phyloP scores from a whole-genome alignment of 2,797 vertebrate genomes.

The Phrynocephalus vlangalii region DNA sequence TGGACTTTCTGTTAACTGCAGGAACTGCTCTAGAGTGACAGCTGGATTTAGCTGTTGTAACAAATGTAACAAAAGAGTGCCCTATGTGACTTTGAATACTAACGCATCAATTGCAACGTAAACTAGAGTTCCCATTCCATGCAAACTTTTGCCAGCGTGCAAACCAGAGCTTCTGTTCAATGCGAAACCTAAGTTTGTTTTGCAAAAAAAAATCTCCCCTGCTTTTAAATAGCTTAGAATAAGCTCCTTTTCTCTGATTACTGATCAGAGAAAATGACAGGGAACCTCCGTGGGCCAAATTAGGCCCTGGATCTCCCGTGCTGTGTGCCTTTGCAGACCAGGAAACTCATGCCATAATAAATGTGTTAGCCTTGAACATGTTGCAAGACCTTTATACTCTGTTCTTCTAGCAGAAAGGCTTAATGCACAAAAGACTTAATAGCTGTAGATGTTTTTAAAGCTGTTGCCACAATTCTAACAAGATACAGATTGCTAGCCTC shows the following conservation, averaged over 20 bases:
- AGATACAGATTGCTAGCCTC: not conserved
- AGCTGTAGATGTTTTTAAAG: not conserved
- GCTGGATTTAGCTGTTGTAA: not conserved
- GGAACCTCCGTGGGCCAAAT: too few relatives aligned
- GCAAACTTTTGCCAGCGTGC: too few relatives aligned
- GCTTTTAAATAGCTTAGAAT: not conserved
- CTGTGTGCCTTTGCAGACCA: not conserved
- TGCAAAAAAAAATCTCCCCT: too few relatives aligned
- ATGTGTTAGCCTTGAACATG: not conserved
- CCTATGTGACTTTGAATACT: not conserved
- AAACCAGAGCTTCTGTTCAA: too few relatives aligned
- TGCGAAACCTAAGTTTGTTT: too few relatives aligned
- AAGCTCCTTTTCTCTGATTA: too few relatives aligned
- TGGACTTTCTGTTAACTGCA: too few relatives aligned
- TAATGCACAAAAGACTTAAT: not conserved
- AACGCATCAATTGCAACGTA: not conserved
- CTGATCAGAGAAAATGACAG: not conserved
- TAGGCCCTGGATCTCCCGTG: not conserved
- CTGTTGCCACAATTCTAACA: conserved; percentile 2
- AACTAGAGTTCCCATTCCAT: too few relatives aligned
- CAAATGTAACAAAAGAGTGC: not conserved
- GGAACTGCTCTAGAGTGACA: not conserved
- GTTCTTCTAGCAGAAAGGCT: not conserved
- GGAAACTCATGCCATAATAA: not conserved
- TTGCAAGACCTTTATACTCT: not conserved